phyloP scores from a whole-genome alignment of 1,140 invertebrate species.

The Sarcophaga bullata region DNA sequence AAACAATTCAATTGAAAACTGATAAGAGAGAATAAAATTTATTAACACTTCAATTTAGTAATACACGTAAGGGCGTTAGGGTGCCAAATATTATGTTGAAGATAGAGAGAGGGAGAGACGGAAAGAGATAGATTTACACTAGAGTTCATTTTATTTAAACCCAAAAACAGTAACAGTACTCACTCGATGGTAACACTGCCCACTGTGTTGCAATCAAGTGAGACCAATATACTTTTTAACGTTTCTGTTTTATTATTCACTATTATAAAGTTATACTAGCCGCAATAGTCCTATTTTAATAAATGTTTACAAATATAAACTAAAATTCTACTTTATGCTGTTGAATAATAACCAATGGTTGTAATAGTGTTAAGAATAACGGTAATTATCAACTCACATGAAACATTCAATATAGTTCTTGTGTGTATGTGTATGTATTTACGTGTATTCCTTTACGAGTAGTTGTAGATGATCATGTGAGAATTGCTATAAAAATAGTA shows the following conservation, averaged over 20 bases:
- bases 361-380: neutral
- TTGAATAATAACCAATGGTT: neutral
- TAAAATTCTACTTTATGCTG: too few relatives aligned
- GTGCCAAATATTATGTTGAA: neutral
- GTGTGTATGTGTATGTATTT: neutral
- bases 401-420: neutral
- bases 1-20: constrained; percentile 19
- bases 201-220: too few relatives aligned
- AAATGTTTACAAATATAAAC: too few relatives aligned
- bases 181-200: neutral
- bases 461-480: constrained; percentile 9
- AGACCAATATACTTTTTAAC: too few relatives aligned
- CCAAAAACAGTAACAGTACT: neutral
- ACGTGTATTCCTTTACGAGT: neutral
- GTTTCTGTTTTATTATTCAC: too few relatives aligned
- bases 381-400: constrained; percentile 7
- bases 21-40: constrained; percentile 31
- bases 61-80: neutral
- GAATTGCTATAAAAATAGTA: constrained; percentile 21
- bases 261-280: too few relatives aligned
- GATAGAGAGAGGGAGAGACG: neutral
- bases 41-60: constrained; percentile 33
- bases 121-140: neutral
- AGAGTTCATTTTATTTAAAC: neutral
- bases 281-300: too few relatives aligned